Conservation (phyloP, 2,113 vertebrate genomes). For the Phaethon lepturus region DNA sequence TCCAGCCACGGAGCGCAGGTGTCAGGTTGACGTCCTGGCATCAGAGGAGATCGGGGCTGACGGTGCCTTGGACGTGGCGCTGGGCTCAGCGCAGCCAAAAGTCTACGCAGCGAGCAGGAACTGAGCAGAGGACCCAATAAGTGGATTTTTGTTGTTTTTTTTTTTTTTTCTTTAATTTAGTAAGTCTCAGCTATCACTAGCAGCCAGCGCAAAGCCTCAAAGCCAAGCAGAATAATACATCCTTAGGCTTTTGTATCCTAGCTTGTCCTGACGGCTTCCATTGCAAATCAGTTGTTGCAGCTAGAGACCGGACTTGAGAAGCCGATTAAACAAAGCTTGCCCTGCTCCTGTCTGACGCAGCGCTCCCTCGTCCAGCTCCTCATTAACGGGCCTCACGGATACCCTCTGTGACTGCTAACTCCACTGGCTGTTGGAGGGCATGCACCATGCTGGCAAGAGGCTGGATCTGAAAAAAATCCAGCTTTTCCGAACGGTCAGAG, state of each 20-base stretch:
- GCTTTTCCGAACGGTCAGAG: neutral
- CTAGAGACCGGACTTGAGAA: slow-evolving; percentile 27
- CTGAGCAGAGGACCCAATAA: neutral
- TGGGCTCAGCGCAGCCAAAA: neutral
- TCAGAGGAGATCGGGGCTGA: neutral
- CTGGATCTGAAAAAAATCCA: neutral
- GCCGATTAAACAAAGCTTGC: slow-evolving; percentile 50
- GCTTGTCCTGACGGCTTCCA: slow-evolving; percentile 14
- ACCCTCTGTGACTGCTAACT: slow-evolving; percentile 32
- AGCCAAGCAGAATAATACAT: slow-evolving; percentile 49
- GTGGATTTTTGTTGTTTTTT: neutral
- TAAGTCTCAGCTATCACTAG: slow-evolving; percentile 34
- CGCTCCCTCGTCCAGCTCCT: neutral
- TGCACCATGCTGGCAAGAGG: neutral
- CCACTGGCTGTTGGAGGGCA: slow-evolving; percentile 6
- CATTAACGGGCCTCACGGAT: slow-evolving; percentile 10
- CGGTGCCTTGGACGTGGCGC: neutral
- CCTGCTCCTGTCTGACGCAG: neutral
- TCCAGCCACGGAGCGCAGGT: slow-evolving; percentile 25
- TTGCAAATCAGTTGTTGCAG: slow-evolving; percentile 36
- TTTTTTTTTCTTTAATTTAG: neutral
- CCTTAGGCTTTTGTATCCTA: slow-evolving; percentile 47
- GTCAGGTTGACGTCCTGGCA: neutral
- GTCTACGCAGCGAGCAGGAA: neutral
- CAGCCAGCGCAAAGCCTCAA: slow-evolving; percentile 15